Percentiles rank a stretch among this genome's conserved stretches.
Conservation (phyloP, 2,797 vertebrate species). For the Myripristis jacobus region DNA sequence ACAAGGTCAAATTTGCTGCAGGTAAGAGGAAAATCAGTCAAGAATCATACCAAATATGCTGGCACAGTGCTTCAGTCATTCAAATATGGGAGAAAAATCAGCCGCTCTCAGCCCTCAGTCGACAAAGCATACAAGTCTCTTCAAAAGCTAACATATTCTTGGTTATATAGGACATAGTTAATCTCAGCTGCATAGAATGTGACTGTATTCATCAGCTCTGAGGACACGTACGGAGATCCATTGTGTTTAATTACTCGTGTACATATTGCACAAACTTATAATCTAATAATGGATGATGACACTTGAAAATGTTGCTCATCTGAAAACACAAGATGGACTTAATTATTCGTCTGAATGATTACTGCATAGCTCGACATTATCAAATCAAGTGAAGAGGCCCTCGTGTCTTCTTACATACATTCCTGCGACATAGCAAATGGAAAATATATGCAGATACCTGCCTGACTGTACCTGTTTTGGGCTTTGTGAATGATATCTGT, state of each 20-base stretch:
- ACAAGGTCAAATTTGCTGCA: no score
- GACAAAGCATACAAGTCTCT: no score
- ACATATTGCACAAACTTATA: constrained; percentile 2
- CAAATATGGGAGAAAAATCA: no score
- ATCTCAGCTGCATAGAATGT: no score
- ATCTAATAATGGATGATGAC: background rate
- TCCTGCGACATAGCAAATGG: constrained; percentile 36
- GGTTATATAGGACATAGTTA: no score
- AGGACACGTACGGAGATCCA: background rate
- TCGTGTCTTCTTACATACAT: constrained; percentile 29
- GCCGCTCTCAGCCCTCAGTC: no score
- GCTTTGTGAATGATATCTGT: constrained; percentile 43
- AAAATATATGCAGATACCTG: constrained; percentile 17
- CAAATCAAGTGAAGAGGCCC: constrained; percentile 31
- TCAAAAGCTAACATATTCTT: no score
- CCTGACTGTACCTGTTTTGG: constrained; percentile 31
- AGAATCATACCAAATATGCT: no score
- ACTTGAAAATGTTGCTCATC: constrained; percentile 31
- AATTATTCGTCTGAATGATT: constrained; percentile 54
- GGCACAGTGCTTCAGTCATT: no score
- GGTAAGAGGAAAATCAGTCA: no score
- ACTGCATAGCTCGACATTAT: constrained; percentile 44
- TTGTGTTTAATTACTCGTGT: background rate
- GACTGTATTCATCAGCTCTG: background rate
- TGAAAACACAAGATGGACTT: constrained; percentile 32